Evolutionary conservation across 2,797 vertebrate genomes (phyloP).

Genomic region (Margarornis squamiger): DNA sequence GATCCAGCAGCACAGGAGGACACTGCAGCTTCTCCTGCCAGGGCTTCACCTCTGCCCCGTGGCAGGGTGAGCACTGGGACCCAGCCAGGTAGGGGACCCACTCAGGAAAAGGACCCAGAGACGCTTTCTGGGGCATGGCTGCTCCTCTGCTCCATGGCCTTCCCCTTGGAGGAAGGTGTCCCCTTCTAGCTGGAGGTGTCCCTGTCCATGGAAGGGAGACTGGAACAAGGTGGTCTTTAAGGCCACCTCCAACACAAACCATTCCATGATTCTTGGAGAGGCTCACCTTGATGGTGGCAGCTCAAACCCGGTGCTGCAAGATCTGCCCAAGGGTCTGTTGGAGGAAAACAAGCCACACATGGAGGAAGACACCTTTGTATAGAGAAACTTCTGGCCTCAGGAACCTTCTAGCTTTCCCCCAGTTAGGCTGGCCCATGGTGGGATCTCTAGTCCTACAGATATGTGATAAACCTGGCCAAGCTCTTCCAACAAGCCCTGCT

Average conservation of each 20-base stretch:
- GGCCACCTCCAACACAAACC: background rate
- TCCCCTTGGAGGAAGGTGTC: background rate
- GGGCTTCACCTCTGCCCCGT: rapidly evolving
- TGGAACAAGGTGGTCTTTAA: background rate
- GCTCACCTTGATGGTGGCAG: background rate
- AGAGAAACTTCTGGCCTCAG: background rate
- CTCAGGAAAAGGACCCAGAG: background rate
- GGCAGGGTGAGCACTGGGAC: background rate
- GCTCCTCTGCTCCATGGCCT: rapidly evolving
- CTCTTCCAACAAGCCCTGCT: background rate
- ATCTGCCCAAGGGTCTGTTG: rapidly evolving
- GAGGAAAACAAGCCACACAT: background rate
- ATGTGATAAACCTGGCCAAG: background rate
- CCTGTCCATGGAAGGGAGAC: background rate
- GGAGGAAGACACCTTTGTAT: background rate
- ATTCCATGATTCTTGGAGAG: background rate
- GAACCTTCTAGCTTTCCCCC: background rate
- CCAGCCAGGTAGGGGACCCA: background rate
- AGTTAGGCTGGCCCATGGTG: background rate
- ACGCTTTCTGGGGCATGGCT: rapidly evolving
- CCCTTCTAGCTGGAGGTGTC: background rate
- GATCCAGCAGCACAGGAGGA: rapidly evolving
- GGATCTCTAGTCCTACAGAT: background rate
- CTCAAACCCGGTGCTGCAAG: background rate
- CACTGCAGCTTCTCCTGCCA: background rate